Base-by-base conservation (phyloP, 2,797 vertebrate genomes). In the Clarias laeviceps region DNA sequence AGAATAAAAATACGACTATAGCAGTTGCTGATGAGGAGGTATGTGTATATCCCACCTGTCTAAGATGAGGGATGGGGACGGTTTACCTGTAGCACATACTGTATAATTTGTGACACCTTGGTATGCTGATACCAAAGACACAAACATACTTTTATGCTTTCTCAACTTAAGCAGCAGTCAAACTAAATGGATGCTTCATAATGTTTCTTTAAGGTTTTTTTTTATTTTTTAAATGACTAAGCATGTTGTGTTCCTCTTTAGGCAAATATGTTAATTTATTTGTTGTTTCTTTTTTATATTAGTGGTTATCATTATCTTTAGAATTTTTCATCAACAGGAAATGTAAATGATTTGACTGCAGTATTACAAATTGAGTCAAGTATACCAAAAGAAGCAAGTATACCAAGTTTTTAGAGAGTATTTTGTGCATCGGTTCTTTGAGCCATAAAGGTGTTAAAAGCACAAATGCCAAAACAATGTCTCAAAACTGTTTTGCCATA, bases 21-120 rank as follows among this genome's bases (percentile, higher is more conserved):
- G 69, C 24, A 82, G 54, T 79, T 82, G 64, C 84, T 78, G 85
- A 85, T 88, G 79, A 74, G 85, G 54, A 88, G 82, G 80, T 37
- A 86, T 59, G 82, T 57, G 27, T 62, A 62, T 50, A 73, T 81
- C 59, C 29, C 79, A 57, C 29, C 40, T 56, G 64, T 72, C 66
- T 73, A 22, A 74, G 66, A 37, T 34, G 37, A 85, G 29, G 22
- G 7, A 78, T 37, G 18, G 12, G 20, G 9, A 34, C 54, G 61
- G 27, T 77, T 77, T 32, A 32, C 14, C 9, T 20, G 54, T 4
- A 56, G 50, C 24, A 73, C 54, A 27, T 74, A 37, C 37, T 37
- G 37, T 37, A 54, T 18, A 40, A 73, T 27, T 17, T 73, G 27
- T 74, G 40, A 77, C 20, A 34, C 54, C 5, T 24, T 59, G 4